phyloP scores from a whole-genome alignment of 1,140 invertebrate species.

The Lucilia sericata region DNA sequence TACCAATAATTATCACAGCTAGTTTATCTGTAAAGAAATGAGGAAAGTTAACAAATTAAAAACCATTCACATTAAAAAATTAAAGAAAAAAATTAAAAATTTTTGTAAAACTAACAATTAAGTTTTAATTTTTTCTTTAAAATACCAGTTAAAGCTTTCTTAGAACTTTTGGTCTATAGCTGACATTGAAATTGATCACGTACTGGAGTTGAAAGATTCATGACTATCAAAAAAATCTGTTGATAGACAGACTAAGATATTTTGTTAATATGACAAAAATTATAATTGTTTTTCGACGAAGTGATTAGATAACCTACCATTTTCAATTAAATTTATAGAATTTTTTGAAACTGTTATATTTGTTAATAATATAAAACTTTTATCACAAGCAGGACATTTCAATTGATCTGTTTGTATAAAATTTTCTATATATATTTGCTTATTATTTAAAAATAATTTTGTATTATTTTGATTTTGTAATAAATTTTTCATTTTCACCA shows the following conservation, averaged over 20 bases:
- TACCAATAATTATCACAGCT: conserved; percentile 81
- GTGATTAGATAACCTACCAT: conserved; percentile 2
- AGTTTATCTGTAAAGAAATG: conserved; percentile 78
- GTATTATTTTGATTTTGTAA: background rate
- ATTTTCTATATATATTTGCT: background rate
- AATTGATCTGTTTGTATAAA: conserved; percentile 31
- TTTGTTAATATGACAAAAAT: background rate
- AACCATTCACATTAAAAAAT: no score
- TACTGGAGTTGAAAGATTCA: background rate
- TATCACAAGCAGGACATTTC: conserved; percentile 33
- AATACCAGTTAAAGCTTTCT: no score
- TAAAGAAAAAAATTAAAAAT: no score
- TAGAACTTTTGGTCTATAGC: no score
- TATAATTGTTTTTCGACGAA: no score
- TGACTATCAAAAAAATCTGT: background rate
- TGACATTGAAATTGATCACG: background rate
- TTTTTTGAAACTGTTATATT: background rate
- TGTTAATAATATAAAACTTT: conserved; percentile 35
- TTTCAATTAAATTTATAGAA: conserved; percentile 9
- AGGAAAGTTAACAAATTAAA: conserved; percentile 23
- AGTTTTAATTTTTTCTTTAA: no score
- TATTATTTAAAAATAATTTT: background rate
- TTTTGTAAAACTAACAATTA: no score
- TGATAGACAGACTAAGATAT: background rate
- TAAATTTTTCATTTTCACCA: conserved; percentile 16